Percentiles rank a stretch among this genome's conserved stretches.
phyloP scores from a whole-genome alignment of 2,113 vertebrate species.

The Amphiprion ocellaris region DNA sequence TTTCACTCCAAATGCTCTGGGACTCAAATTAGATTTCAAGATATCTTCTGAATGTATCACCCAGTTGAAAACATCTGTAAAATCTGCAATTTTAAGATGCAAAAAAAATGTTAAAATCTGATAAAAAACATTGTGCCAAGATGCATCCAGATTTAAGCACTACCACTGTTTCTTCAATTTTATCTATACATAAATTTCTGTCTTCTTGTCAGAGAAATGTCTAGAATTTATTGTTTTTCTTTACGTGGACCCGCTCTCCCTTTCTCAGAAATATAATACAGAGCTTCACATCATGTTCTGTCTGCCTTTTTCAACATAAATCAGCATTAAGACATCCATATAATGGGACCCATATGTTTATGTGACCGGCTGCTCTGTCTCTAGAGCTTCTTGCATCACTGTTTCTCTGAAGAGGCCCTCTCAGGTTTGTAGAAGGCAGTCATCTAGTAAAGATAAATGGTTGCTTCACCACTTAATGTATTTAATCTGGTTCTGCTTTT shows the following conservation, averaged over 20 bases:
- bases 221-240: not conserved
- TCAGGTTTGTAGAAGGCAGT: not conserved
- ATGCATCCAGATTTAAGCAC: too few species aligned
- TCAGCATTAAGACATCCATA: not conserved
- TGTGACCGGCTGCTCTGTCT: not conserved
- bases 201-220: too few species aligned
- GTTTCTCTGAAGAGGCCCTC: not conserved
- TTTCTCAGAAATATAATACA: conserved; percentile 10
- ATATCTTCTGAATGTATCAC: too few species aligned
- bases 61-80: too few species aligned
- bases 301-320: not conserved
- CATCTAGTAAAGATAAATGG: not conserved
- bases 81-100: too few species aligned
- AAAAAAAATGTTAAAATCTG: too few species aligned
- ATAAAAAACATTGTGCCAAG: too few species aligned
- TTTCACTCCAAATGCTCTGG: too few species aligned
- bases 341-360: conserved; percentile 35
- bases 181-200: too few species aligned
- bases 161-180: too few species aligned
- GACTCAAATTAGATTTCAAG: too few species aligned
- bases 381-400: not conserved
- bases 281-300: not conserved
- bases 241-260: not conserved
- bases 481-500: too few species aligned
- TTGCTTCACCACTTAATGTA: not conserved